A percentile compares a stretch with the other conserved stretches of the same genome.
Evolutionary conservation across 1,140 invertebrate genomes (phyloP).

Genomic region (Drosophila repletoides): DNA sequence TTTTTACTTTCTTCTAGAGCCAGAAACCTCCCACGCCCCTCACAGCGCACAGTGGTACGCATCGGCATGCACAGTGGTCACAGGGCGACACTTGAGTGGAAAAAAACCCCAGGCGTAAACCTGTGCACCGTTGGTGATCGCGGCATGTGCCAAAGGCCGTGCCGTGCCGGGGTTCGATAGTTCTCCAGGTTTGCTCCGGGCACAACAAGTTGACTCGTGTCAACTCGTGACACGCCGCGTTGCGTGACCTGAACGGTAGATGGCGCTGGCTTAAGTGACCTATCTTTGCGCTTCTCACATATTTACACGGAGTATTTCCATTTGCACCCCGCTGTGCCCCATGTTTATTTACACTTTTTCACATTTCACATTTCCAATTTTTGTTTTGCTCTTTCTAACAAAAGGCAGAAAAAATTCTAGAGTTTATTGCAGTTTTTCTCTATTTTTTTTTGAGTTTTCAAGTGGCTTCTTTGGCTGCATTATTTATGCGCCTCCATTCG

Average conservation of each 20-base stretch:
- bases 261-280: slow-evolving; percentile 10
- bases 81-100: slow-evolving; percentile 52
- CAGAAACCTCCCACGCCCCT: no score
- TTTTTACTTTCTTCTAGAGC: no score
- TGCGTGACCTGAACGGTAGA: slow-evolving; percentile 14
- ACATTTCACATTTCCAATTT: slow-evolving; percentile 38
- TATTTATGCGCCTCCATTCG: slow-evolving; percentile 69
- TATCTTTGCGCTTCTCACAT: slow-evolving; percentile 26
- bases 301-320: neutral
- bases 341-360: slow-evolving; percentile 44
- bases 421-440: slow-evolving; percentile 71
- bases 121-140: slow-evolving; percentile 69
- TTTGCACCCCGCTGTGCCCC: slow-evolving; percentile 32
- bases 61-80: slow-evolving; percentile 26
- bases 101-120: slow-evolving; percentile 65
- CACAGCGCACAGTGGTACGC: slow-evolving; percentile 21
- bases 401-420: neutral
- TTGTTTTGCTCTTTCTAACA: neutral
- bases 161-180: slow-evolving; percentile 17
- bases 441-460: slow-evolving; percentile 65
- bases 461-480: slow-evolving; percentile 61
- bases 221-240: slow-evolving; percentile 12
- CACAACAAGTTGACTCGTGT: slow-evolving; percentile 30
- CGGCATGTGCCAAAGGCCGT: slow-evolving; percentile 73
- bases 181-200: slow-evolving; percentile 16